Conservation (phyloP, 2,113 vertebrate species). For the Pionites leucogaster region DNA sequence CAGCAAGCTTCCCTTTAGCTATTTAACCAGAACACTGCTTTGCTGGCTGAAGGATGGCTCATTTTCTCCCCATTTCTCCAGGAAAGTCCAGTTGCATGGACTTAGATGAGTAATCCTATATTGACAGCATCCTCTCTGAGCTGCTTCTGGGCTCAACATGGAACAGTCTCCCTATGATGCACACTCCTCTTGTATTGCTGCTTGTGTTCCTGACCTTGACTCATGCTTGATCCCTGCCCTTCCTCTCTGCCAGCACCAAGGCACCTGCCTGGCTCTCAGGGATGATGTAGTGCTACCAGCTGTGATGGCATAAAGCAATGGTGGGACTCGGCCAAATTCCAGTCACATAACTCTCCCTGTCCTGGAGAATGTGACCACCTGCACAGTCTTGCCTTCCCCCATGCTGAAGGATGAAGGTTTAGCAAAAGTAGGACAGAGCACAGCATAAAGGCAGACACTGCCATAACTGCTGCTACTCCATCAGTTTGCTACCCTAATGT, state of each 20-base stretch:
- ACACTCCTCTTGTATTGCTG: not conserved
- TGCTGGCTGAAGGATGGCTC: not conserved
- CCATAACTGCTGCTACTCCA: not conserved
- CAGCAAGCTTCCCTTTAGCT: not conserved
- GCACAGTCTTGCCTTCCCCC: not conserved
- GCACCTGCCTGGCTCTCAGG: not conserved
- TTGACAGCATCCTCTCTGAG: not conserved
- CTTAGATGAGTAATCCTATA: not conserved
- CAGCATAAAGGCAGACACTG: not conserved
- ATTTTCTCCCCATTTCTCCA: not conserved
- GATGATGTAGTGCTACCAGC: conserved; percentile 41
- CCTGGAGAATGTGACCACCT: not conserved
- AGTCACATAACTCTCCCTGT: not conserved
- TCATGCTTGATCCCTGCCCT: not conserved
- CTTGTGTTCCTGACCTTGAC: conserved; percentile 3
- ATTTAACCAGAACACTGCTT: not conserved
- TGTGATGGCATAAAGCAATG: not conserved
- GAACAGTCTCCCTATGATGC: rapidly evolving
- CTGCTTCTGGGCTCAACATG: rapidly evolving
- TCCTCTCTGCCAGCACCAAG: not conserved
- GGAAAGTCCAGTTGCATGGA: not conserved
- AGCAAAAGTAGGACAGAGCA: not conserved
- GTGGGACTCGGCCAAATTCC: not conserved
- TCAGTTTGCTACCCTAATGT: not conserved
- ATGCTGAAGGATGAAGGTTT: not conserved